Evolutionary conservation across 2,113 vertebrate species (phyloP), one percentile per base, ranked within the genome.

Genomic region (Coturnix japonica): DNA sequence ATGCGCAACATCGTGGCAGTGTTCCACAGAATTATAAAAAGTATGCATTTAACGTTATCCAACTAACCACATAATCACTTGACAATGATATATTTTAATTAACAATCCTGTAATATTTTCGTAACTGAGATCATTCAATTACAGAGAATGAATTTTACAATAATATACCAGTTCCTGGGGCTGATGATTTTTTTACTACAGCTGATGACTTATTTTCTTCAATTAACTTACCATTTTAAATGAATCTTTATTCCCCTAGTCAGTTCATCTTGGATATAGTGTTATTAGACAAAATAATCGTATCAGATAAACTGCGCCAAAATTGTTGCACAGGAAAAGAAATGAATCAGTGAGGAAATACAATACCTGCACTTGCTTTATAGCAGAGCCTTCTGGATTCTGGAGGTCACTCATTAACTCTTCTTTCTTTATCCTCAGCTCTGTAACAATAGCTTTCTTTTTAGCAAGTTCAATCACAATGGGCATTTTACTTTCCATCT

Each of bases 401-500:
- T 96, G 96, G 37, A 98, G 94, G 90, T 96, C 82, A 92, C 11
- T 30, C 61, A 60, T 78, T 71, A 98, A 90, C 39, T 96, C 69
- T 26, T 98, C 96, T 87, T 97, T 98, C 85, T 95, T 97, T 78
- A 28, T 39, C 64, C 80, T 96, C 82, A 98, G 78, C 59, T 95
- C 95, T 94, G 95, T 76, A 81, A 98, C 85, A 31, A 87, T 16
- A 3, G 88, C 91, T 94, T 63, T 95, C 93, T 97, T 98, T 91
- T 96, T 65, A 81, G 46, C 66, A 60, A 98, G 97, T 79, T 98
- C 97, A 73, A 70, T 94, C 96, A 97, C 96, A 76, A 96, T 56
- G n/a, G 97, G 91, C 85, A 96, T 96, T 95, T 97, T 97, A 85
- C 90, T 97, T 95, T 98, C 97, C 86, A 47, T 60, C 22, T 96